These are phyloP conservation scores for Phengaris alcon DNA, from an alignment of 2,888 invertebrate species.

Conservation along the genomic window DNA sequence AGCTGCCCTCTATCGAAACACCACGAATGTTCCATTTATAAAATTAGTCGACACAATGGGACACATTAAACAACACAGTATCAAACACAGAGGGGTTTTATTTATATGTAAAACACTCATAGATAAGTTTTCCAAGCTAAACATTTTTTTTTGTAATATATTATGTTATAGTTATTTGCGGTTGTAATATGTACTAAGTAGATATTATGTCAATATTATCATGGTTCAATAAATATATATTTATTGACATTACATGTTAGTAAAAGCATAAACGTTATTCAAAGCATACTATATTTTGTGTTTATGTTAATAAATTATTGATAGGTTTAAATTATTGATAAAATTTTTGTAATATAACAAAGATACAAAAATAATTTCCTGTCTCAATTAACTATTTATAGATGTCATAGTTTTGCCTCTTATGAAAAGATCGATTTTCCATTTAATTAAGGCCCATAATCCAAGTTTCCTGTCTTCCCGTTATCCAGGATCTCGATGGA, in stretches of 20 bases:
- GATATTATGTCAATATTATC: neutral
- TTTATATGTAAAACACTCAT: no score
- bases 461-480: conserved; percentile 15
- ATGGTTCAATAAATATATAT: neutral
- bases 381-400: neutral
- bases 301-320: neutral
- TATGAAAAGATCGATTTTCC: conserved; percentile 1
- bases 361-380: neutral
- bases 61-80: no score
- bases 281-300: neutral
- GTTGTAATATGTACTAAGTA: no score
- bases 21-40: no score
- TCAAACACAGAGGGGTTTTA: no score
- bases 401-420: neutral
- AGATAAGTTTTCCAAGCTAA: no score
- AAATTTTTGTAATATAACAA: neutral
- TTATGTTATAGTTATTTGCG: no score
- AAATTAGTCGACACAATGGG: no score
- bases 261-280: neutral
- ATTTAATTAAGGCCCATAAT: conserved; percentile 13
- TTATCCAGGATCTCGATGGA: conserved; percentile 21
- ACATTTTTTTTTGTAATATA: no score
- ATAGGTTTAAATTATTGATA: no score
- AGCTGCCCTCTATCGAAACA: no score
- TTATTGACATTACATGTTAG: neutral